These are phyloP conservation scores for Brachionus koreanus DNA, from an alignment of 1,140 invertebrate genomes.

Conservation along the genomic window DNA sequence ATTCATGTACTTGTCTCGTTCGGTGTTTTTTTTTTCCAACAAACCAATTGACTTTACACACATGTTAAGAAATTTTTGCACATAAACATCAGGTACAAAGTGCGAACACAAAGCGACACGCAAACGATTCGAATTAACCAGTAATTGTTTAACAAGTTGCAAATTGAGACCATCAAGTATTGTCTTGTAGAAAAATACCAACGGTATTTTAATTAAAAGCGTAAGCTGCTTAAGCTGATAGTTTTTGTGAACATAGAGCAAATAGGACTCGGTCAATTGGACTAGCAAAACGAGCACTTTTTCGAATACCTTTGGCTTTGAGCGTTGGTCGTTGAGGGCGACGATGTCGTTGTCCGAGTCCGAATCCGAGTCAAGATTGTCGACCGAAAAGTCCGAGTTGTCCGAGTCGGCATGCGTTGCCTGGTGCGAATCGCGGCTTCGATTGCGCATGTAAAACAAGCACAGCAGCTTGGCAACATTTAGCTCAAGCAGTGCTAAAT, in stretches of 20 bases:
- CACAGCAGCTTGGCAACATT: slow-evolving; percentile 83
- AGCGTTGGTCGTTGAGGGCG: background rate
- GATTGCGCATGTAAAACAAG: slow-evolving; percentile 71
- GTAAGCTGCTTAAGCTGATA: background rate
- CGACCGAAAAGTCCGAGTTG: background rate
- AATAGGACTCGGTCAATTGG: background rate
- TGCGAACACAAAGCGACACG: background rate
- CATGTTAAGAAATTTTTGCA: slow-evolving; percentile 23
- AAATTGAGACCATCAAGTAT: background rate
- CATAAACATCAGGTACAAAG: background rate
- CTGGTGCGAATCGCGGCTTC: background rate
- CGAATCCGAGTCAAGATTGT: background rate
- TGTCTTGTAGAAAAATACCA: slow-evolving; percentile 7
- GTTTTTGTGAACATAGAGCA: background rate
- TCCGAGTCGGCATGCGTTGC: background rate
- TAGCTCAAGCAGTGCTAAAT: slow-evolving; percentile 75
- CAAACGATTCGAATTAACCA: background rate
- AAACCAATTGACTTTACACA: background rate
- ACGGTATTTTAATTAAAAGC: background rate
- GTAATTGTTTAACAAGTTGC: background rate
- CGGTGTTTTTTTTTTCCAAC: background rate
- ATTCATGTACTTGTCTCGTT: background rate
- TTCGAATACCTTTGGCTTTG: slow-evolving; percentile 28
- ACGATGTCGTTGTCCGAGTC: background rate
- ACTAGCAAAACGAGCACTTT: background rate